phyloP scores from a whole-genome alignment of 2,888 invertebrate genomes.

The Priocnemis perturbator region DNA sequence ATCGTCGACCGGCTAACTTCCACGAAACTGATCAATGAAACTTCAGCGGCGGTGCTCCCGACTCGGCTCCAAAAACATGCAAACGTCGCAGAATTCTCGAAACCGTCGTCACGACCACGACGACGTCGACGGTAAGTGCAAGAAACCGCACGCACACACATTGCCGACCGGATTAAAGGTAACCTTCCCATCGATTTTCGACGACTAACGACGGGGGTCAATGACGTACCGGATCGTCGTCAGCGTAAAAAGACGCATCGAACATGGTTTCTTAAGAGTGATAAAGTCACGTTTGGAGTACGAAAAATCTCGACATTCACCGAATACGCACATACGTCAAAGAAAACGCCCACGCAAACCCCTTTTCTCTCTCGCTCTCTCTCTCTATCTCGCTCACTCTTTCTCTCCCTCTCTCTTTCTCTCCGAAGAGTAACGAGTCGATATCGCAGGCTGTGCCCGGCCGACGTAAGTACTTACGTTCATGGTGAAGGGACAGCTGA shows the following conservation, averaged over 20 bases:
- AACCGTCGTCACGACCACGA: too few species aligned
- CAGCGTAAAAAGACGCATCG: background rate
- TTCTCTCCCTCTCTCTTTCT: too few species aligned
- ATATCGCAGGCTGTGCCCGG: background rate
- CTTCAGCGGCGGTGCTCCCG: too few species aligned
- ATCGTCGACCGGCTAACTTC: too few species aligned
- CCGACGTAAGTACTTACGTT: constrained; percentile 59
- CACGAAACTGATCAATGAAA: too few species aligned
- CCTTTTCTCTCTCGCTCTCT: too few species aligned
- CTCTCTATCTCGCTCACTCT: too few species aligned
- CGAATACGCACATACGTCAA: background rate
- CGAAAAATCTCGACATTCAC: background rate
- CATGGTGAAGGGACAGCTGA: constrained; percentile 58
- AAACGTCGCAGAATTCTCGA: too few species aligned
- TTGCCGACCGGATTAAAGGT: constrained; percentile 21
- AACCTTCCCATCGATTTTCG: constrained; percentile 52
- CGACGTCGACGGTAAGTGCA: constrained; percentile 3
- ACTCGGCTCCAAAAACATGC: too few species aligned
- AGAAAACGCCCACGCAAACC: constrained; percentile 4
- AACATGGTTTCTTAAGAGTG: background rate
- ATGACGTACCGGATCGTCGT: constrained; percentile 42
- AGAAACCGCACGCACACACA: background rate
- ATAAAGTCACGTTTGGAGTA: too few species aligned
- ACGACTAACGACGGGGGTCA: constrained; percentile 45
- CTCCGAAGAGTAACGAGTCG: background rate